Percentiles rank a stretch among this genome's conserved stretches.
phyloP scores from a whole-genome alignment of 2,113 vertebrate genomes.

The Psilopsiagon aymara region DNA sequence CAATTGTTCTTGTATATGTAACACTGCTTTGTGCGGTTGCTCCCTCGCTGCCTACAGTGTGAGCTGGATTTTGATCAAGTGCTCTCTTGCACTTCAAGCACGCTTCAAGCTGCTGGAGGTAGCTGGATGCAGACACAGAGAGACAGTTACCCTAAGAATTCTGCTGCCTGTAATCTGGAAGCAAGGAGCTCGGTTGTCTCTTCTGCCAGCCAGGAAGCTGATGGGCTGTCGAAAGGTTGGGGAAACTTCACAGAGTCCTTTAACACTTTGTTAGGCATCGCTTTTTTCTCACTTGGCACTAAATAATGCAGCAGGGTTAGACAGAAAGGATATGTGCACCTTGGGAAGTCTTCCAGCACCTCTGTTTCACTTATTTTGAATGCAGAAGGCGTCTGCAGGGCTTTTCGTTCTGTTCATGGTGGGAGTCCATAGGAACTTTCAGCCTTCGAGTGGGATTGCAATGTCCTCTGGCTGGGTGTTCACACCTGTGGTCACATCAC shows the following conservation, averaged over 20 bases:
- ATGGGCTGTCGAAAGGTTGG: not conserved
- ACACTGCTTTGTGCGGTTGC: not conserved
- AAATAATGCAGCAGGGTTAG: conserved; percentile 2
- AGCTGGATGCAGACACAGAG: conserved; percentile 33
- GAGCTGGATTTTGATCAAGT: conserved; percentile 53
- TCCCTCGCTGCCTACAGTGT: not conserved
- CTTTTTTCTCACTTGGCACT: not conserved
- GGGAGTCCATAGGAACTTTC: not conserved
- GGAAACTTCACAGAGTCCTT: conserved; percentile 21
- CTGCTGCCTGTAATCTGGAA: not conserved
- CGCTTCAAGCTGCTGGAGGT: conserved; percentile 16
- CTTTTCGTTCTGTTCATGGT: not conserved
- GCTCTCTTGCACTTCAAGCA: conserved; percentile 6
- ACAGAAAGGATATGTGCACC: accelerated
- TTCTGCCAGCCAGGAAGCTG: not conserved
- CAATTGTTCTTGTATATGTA: not conserved
- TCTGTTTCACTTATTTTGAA: not conserved
- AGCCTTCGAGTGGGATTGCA: not conserved
- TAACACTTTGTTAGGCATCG: not conserved
- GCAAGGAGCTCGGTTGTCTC: conserved; percentile 20
- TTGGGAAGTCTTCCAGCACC: not conserved
- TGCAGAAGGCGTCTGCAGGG: not conserved
- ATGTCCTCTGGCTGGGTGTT: not conserved
- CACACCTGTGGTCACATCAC: not conserved
- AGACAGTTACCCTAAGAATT: conserved; percentile 46